Evolutionary conservation across 53 echinoderm and acorn worm species (phyloP), one percentile per base, ranked within the genome.

Genomic region (Holothuria leucospilota): DNA sequence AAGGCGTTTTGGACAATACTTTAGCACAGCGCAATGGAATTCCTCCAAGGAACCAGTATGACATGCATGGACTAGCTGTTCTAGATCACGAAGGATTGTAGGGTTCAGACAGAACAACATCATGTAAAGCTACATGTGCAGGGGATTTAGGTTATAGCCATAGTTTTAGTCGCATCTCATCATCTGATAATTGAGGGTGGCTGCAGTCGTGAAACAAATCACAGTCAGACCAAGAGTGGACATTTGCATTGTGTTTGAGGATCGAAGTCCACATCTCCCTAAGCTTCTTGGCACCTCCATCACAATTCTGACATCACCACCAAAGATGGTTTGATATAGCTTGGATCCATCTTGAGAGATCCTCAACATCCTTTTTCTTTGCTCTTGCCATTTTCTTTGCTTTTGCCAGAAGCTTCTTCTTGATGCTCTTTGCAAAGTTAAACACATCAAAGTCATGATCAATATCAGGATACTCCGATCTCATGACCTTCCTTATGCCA

Each of bases 191-290:
- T 2, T 42, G 68, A 39, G 39, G 63, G 40, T 89, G 89, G 21
- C 46, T 46, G 56, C 89, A 89, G 8, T 39, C 25, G 39, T 89
- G 85, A 39, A 49, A 84, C 6, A 20, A 39, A 23, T 89, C 85
- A 51, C 30, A 40, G 15, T 66, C 63, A 11, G 42, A 38, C 89
- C 89, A 89, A 18, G 39, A 40, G 52, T 89, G 84, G 21, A 70
- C 24, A 66, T 90, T 86, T 68, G n/a, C 26, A 29, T 71, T 61
- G 51, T 90, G 91, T 11, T 86, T 58, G 28, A 70, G 39, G 12
- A 90, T 41, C 23, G 91, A 90, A 26, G 58, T 28, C 91, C 91
- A 90, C 75, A 51, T 90, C 52, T 90, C 90, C n/a, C 63, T 39
- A 25, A 85, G 53, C 6, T 46, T 28, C 13, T 59, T 42, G 4